Evolutionary conservation across 2,797 vertebrate genomes (phyloP).

Genomic region (Alfaro cultratus): DNA sequence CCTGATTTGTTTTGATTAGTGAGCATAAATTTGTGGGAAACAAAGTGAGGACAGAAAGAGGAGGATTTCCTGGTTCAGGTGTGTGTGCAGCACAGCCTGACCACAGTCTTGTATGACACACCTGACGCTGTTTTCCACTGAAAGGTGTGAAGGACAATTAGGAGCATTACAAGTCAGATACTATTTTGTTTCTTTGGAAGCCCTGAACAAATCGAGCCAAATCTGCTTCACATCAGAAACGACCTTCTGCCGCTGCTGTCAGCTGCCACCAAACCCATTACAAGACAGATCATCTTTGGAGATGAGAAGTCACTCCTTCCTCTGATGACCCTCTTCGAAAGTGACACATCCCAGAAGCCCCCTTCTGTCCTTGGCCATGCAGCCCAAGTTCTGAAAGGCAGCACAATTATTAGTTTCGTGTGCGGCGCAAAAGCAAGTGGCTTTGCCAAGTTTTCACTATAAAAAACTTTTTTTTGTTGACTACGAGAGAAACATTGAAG

Average conservation of each 20-base stretch:
- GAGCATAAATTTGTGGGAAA: constrained; percentile 63
- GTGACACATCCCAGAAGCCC: constrained; percentile 45
- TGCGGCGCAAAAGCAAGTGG: constrained; percentile 34
- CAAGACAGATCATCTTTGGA: constrained; percentile 57
- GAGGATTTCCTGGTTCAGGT: constrained; percentile 45
- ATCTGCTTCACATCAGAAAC: constrained; percentile 27
- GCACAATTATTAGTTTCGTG: constrained; percentile 28
- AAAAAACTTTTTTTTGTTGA: background rate
- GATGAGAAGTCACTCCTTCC: constrained; percentile 53
- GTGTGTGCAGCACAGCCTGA: constrained; percentile 37
- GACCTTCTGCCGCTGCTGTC: constrained; percentile 44
- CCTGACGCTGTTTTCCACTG: constrained; percentile 44
- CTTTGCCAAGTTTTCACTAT: constrained; percentile 15
- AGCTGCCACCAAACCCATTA: constrained; percentile 51
- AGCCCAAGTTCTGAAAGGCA: constrained; percentile 53
- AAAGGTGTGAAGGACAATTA: constrained; percentile 17
- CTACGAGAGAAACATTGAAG: background rate
- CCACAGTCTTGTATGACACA: constrained; percentile 30
- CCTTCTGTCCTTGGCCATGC: constrained; percentile 51
- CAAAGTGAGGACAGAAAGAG: constrained; percentile 44
- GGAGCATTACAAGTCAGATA: constrained; percentile 12
- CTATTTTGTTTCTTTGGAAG: constrained; percentile 5
- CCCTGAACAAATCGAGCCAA: constrained; percentile 31
- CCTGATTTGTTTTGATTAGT: constrained; percentile 76
- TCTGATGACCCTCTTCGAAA: constrained; percentile 28